Conservation (phyloP, 2,113 vertebrate species). For the Accipiter cooperii region DNA sequence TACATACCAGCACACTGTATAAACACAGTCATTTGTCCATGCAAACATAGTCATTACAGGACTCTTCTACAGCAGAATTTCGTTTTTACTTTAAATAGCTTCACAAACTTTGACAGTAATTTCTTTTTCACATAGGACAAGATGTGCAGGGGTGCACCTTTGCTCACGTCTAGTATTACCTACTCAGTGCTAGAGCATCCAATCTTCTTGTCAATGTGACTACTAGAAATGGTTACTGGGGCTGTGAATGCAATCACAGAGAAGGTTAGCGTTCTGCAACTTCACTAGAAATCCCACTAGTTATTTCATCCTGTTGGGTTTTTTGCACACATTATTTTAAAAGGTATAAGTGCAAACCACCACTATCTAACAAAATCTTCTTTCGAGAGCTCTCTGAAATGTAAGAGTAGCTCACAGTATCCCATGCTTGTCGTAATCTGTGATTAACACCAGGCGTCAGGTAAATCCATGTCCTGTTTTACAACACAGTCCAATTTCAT, state of each 20-base stretch:
- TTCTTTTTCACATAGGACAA: neutral
- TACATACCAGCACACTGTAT: neutral
- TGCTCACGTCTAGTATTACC: neutral
- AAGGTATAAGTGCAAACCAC: neutral
- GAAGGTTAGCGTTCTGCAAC: neutral
- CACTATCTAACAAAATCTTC: neutral
- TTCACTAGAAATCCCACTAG: neutral
- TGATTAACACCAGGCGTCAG: neutral
- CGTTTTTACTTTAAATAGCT: neutral
- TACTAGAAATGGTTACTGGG: neutral
- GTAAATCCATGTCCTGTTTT: neutral
- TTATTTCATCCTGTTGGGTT: neutral
- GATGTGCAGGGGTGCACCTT: neutral
- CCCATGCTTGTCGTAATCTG: neutral
- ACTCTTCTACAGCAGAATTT: neutral
- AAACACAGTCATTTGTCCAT: neutral
- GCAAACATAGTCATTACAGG: neutral
- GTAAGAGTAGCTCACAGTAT: rapidly evolving
- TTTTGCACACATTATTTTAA: neutral
- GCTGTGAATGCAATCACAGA: neutral
- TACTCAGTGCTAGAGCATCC: neutral
- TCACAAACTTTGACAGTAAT: neutral
- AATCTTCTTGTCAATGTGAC: neutral
- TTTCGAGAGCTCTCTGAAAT: neutral
- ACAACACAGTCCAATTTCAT: neutral